phyloP scores from a whole-genome alignment of 2,797 vertebrate species.

The Cirrhinus mrigala region DNA sequence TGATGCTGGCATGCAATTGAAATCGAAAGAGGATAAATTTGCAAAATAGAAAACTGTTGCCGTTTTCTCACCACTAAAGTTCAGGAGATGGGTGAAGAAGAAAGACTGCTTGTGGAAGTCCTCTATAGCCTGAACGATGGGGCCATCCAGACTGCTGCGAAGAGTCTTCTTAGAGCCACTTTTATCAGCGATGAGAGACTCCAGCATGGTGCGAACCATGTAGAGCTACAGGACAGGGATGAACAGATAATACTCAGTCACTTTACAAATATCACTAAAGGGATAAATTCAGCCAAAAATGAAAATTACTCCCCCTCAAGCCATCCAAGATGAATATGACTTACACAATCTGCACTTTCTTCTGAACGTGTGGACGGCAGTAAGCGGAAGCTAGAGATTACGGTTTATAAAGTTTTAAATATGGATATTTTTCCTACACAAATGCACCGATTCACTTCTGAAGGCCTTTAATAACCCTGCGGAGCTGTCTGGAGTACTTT shows the following conservation, averaged over 20 bases:
- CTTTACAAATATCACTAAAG: background rate
- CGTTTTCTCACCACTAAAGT: slow-evolving; percentile 89
- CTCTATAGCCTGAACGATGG: slow-evolving; percentile 95
- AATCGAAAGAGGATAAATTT: background rate
- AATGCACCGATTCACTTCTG: too few relatives aligned
- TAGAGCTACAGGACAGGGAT: slow-evolving; percentile 83
- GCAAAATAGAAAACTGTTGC: background rate
- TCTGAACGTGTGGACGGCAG: too few relatives aligned
- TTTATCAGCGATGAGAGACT: slow-evolving; percentile 97
- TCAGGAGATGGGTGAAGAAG: slow-evolving; percentile 98
- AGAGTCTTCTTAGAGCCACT: slow-evolving; percentile 98
- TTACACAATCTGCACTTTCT: too few relatives aligned
- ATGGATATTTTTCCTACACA: too few relatives aligned
- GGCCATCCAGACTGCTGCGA: slow-evolving; percentile 95
- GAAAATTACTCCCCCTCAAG: too few relatives aligned
- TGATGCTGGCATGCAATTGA: background rate
- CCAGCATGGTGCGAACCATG: slow-evolving; percentile 98
- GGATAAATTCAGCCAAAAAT: too few relatives aligned
- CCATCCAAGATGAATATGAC: too few relatives aligned
- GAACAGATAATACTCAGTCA: background rate
- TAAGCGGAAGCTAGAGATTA: too few relatives aligned
- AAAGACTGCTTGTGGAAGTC: slow-evolving; percentile 99
- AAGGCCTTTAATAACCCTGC: too few relatives aligned
- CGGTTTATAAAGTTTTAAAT: too few relatives aligned
- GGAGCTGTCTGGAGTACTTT: too few relatives aligned